A percentile compares a stretch with the other conserved stretches of the same genome.
Conservation (phyloP, 2,888 invertebrate species). For the Cancer borealis region DNA sequence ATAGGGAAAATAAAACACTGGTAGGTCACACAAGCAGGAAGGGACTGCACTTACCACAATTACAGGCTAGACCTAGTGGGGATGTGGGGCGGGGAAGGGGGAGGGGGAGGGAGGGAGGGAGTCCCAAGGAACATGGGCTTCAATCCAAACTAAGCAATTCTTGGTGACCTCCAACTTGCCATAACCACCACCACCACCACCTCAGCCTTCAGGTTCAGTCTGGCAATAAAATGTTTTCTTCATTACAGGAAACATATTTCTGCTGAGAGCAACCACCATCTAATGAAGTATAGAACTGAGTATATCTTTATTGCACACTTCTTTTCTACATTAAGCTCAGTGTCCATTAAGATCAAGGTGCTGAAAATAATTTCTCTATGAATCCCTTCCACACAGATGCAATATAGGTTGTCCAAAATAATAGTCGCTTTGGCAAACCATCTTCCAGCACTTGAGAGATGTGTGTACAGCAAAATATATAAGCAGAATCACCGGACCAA, state of each 20-base stretch:
- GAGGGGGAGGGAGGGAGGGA: background rate
- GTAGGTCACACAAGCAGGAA: slow-evolving; percentile 63
- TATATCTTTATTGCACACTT: slow-evolving; percentile 72
- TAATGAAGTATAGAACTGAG: slow-evolving; percentile 61
- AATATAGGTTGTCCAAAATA: slow-evolving; percentile 64
- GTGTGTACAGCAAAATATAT: slow-evolving; percentile 64
- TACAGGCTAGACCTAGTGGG: slow-evolving; percentile 66
- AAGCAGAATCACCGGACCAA: slow-evolving; percentile 61
- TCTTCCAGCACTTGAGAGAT: slow-evolving; percentile 45
- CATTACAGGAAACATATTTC: slow-evolving; percentile 53
- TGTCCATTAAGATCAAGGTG: slow-evolving; percentile 66
- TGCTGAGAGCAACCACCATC: slow-evolving; percentile 51
- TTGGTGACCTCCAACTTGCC: slow-evolving; percentile 58
- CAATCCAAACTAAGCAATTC: slow-evolving; percentile 64
- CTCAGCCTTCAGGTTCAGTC: slow-evolving; percentile 52
- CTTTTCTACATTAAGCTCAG: slow-evolving; percentile 60
- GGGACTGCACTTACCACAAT: slow-evolving; percentile 60
- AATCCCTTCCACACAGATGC: slow-evolving; percentile 65
- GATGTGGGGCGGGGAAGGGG: background rate
- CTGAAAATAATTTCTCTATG: slow-evolving; percentile 66
- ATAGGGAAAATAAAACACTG: slow-evolving; percentile 64
- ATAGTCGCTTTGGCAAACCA: slow-evolving; percentile 62
- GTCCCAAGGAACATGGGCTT: slow-evolving; percentile 63
- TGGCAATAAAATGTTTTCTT: slow-evolving; percentile 50
- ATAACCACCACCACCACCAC: slow-evolving; percentile 72